These are phyloP conservation scores for Cetoscarus ocellatus DNA, from an alignment of 2,797 vertebrate genomes.

Conservation along the genomic window DNA sequence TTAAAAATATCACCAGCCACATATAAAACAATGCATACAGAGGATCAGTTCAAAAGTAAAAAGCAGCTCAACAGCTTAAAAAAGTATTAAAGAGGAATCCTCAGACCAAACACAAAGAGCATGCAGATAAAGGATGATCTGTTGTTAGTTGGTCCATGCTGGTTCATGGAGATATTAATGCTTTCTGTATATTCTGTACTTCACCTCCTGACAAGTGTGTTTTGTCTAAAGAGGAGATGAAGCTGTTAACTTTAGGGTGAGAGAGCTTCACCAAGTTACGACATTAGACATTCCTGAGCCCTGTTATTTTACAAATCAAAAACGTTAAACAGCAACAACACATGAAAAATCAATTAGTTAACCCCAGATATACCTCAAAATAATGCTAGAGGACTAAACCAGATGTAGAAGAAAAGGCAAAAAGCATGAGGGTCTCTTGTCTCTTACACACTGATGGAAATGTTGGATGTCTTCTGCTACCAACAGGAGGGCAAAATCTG, in stretches of 20 bases:
- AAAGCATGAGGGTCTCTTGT: constrained; percentile 35
- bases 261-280: constrained; percentile 29
- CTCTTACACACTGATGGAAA: constrained; percentile 6
- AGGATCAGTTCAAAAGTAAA: constrained; percentile 61
- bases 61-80: constrained; percentile 60
- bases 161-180: constrained; percentile 38
- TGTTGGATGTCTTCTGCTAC: no score
- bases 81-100: constrained; percentile 55
- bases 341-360: constrained; percentile 40
- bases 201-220: constrained; percentile 15
- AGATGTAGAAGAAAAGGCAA: constrained; percentile 31
- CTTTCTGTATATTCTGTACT: constrained; percentile 34
- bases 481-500: constrained; percentile 17
- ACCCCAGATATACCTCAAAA: constrained; percentile 24
- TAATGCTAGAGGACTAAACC: constrained; percentile 20
- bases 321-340: constrained; percentile 29
- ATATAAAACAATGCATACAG: constrained; percentile 71
- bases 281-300: constrained; percentile 51
- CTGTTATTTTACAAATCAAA: constrained; percentile 40
- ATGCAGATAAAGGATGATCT: constrained; percentile 64
- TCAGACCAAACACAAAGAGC: constrained; percentile 60
- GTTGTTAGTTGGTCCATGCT: constrained; percentile 66
- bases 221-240: constrained; percentile 14
- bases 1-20: constrained; percentile 77
- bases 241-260: constrained; percentile 24